Evolutionary conservation across 2,797 vertebrate species (phyloP), one percentile per base, ranked within the genome.

Genomic region (Otolemur crassicaudatus): DNA sequence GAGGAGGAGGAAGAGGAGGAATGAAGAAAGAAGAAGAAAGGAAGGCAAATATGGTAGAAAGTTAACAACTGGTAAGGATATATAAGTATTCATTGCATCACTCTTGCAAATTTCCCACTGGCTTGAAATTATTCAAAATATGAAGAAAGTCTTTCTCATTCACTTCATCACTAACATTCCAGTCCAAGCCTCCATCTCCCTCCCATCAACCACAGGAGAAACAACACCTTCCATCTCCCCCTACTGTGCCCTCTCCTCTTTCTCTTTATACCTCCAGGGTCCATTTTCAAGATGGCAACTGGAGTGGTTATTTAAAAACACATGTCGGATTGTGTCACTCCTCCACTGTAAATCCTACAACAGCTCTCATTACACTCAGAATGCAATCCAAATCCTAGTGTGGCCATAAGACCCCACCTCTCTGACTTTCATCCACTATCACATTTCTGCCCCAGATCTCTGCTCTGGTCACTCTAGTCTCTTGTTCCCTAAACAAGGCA

Each of bases 121-220:
- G 12, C 53, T 89, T 58, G 17, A 79, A 83, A 76, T 86, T 37
- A 12, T 79, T 90, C 63, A 56, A 96, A 85, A 16, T 40, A 73
- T 76, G 25, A 65, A 37, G 46, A 9, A 31, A 31, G 27, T 67
- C 69, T 43, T 80, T 49, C 49, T 70, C 31, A 37, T 3, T 5
- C 37, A 5, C 16, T 23, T 58, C 56, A 46, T 37, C 3, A 46
- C 37, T 37, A 56, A 49, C 25, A 89, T 10, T 7, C 29, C 25
- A 37, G 23, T 53, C 22, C 3, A 58, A 88, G 37, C 5, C 46
- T 84, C 34, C 20, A 4, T 20, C 49, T 93, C 23, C 19, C 14
- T 81, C 46, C 53, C 19, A 14, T 7, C 5, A 16, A 23, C 17
- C 11, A 3, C 7, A 10, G 43, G 10, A 40, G 43, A 27, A 56